Conservation (phyloP, 1,140 invertebrate genomes). For the Achatina immaculata region DNA sequence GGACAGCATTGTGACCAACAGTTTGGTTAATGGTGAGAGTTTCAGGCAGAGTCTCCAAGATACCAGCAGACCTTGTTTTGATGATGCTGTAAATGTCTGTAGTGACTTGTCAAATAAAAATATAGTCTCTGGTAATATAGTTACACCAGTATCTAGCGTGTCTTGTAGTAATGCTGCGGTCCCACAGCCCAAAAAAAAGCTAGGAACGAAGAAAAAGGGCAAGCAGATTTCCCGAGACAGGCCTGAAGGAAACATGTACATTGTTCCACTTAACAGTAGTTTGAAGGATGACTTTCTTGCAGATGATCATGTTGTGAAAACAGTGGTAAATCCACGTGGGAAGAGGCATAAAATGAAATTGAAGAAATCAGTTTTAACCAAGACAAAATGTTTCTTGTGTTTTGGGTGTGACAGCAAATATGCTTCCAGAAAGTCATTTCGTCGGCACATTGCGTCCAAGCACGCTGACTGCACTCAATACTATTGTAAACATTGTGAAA, state of each 20-base stretch:
- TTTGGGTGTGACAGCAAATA: slow-evolving; percentile 12
- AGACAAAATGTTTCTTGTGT: neutral
- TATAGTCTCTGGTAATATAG: neutral
- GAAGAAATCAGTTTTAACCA: neutral
- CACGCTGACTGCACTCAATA: neutral
- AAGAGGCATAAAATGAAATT: neutral
- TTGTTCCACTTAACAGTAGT: neutral
- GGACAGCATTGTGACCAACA: slow-evolving; percentile 8
- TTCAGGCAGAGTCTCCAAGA: slow-evolving; percentile 16
- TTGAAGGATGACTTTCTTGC: neutral
- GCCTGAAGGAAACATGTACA: neutral
- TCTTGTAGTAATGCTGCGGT: too few relatives aligned
- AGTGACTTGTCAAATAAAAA: neutral
- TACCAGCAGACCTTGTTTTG: neutral
- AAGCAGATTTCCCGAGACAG: neutral
- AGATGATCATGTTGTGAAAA: slow-evolving; percentile 12
- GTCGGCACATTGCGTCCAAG: slow-evolving; percentile 12
- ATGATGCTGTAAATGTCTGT: slow-evolving; percentile 8
- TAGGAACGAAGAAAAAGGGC: neutral
- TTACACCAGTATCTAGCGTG: neutral
- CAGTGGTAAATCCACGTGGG: neutral
- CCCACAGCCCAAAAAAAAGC: neutral
- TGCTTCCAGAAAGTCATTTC: slow-evolving; percentile 20
- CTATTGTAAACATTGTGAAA: slow-evolving; percentile 21
- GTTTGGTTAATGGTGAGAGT: slow-evolving; percentile 14